These are phyloP conservation scores for Caenorhabditis macrosperma DNA, from an alignment of 2,888 invertebrate species.

Conservation along the genomic window DNA sequence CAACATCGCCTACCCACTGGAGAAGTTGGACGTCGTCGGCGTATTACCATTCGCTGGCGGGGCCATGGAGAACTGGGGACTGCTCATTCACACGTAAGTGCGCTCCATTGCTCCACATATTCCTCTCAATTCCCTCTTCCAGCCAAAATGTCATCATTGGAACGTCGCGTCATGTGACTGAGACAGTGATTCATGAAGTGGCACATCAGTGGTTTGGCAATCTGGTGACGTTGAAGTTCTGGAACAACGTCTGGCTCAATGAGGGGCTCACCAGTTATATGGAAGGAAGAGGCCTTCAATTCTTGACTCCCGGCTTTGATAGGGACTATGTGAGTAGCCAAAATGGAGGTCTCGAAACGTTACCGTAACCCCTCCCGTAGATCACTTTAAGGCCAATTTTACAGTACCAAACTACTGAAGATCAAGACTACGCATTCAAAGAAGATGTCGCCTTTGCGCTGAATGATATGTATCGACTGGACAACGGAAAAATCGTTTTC, in stretches of 20 bases:
- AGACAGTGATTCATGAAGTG: conserved; percentile 83
- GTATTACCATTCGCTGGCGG: conserved; percentile 91
- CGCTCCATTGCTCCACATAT: conserved; percentile 64
- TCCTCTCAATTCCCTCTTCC: no score
- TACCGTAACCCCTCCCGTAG: no score
- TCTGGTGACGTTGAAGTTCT: conserved; percentile 81
- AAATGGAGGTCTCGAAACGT: neutral
- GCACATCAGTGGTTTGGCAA: conserved; percentile 80
- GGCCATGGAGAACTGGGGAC: conserved; percentile 96
- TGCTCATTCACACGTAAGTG: conserved; percentile 87
- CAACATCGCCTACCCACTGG: conserved; percentile 89
- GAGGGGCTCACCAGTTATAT: conserved; percentile 69
- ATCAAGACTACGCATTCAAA: no score
- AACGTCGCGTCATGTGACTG: no score
- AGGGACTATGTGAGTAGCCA: neutral
- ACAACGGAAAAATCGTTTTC: no score
- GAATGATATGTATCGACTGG: no score
- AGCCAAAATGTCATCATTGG: no score
- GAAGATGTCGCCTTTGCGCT: no score
- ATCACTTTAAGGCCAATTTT: no score
- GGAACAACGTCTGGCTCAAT: conserved; percentile 80
- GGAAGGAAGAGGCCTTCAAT: neutral
- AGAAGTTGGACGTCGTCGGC: conserved; percentile 88
- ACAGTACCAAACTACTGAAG: no score
- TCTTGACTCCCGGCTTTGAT: neutral